These are phyloP conservation scores for Crax fasciolata DNA, from an alignment of 2,797 vertebrate species.

Conservation along the genomic window DNA sequence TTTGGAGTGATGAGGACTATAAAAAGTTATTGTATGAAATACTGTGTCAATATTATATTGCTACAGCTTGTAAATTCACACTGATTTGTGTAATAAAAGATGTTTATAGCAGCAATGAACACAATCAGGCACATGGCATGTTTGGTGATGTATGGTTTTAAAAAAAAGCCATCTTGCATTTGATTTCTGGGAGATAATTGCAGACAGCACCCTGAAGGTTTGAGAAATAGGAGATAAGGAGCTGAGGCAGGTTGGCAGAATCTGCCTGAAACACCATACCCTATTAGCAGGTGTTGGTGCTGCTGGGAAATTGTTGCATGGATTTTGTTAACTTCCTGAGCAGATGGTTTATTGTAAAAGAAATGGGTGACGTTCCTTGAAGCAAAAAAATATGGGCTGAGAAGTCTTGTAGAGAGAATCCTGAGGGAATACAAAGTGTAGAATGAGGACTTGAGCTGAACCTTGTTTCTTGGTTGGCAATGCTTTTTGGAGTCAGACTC, in stretches of 20 bases:
- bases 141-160: background rate
- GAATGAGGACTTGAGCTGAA: background rate
- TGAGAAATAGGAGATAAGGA: constrained; percentile 51
- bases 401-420: background rate
- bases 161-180: constrained; percentile 32
- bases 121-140: background rate
- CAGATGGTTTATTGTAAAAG: constrained; percentile 36
- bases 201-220: constrained; percentile 44
- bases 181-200: constrained; percentile 65
- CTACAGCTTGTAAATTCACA: constrained; percentile 4
- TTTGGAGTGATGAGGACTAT: constrained; percentile 9
- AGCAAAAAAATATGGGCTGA: background rate
- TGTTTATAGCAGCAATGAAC: constrained; percentile 38
- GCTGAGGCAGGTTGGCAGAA: constrained; percentile 35
- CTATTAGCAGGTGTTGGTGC: constrained; percentile 51
- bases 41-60: background rate
- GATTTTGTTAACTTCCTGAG: background rate
- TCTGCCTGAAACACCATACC: constrained; percentile 37
- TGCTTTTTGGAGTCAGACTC: background rate
- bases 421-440: background rate
- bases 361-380: constrained; percentile 10
- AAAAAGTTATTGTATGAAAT: constrained; percentile 43
- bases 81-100: constrained; percentile 19
- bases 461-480: background rate
- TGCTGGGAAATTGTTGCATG: constrained; percentile 23